phyloP scores from a whole-genome alignment of 2,113 vertebrate genomes.

The Platichthys flesus region DNA sequence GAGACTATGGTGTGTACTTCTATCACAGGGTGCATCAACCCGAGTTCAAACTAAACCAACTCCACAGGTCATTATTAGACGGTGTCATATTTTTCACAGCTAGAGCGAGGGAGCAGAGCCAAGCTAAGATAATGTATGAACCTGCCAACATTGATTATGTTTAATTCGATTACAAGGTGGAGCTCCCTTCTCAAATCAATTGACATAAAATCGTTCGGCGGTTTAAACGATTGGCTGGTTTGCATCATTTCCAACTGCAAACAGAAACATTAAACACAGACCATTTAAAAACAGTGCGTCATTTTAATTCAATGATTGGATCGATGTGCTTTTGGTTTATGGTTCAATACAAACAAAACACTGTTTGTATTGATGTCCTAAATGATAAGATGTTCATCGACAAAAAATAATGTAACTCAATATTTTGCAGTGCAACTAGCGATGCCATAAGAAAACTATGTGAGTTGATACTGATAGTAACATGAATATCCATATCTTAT shows the following conservation, averaged over 20 bases:
- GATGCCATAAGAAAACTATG: neutral
- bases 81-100: neutral
- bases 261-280: neutral
- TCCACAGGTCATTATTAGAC: neutral
- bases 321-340: neutral
- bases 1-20: neutral
- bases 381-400: neutral
- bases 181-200: slow-evolving; percentile 17
- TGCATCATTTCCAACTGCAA: slow-evolving; percentile 10
- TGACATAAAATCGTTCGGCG: slow-evolving; percentile 26
- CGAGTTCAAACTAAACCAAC: neutral
- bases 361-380: neutral
- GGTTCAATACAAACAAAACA: neutral
- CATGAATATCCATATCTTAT: neutral
- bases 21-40: neutral
- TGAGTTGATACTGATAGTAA: neutral
- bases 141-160: slow-evolving; percentile 49
- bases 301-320: neutral
- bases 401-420: neutral
- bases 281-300: neutral
- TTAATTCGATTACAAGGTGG: slow-evolving; percentile 29
- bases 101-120: neutral
- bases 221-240: slow-evolving; percentile 26
- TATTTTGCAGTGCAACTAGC: too few species aligned
- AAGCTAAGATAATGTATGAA: slow-evolving; percentile 11